Conservation (phyloP, 1,140 invertebrate genomes). For the Archivesica marissinica region DNA sequence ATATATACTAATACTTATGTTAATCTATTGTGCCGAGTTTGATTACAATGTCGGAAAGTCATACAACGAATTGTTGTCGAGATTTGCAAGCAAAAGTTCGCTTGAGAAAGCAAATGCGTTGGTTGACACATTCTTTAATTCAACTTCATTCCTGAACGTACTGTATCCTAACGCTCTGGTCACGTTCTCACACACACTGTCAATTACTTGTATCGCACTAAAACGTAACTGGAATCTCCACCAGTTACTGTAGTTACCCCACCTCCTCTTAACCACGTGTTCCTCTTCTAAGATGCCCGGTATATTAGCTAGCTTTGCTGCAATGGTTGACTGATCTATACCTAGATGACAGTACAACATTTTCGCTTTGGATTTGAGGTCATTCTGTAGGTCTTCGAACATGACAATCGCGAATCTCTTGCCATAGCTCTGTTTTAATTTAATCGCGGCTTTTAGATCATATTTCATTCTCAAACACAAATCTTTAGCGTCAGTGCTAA, state of each 20-base stretch:
- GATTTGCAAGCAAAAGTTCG: not conserved
- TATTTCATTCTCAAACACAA: conserved; percentile 18
- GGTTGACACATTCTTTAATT: not conserved
- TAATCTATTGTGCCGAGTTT: no score
- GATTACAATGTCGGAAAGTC: not conserved
- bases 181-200: not conserved
- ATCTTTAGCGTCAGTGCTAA: not conserved
- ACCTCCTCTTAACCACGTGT: not conserved
- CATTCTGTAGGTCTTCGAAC: conserved; percentile 20
- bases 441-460: not conserved
- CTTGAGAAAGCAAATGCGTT: not conserved
- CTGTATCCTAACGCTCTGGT: conserved; percentile 7
- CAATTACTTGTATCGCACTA: not conserved
- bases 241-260: not conserved
- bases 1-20: no score
- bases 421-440: conserved; percentile 29
- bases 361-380: not conserved
- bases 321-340: not conserved
- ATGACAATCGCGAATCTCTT: conserved; percentile 8
- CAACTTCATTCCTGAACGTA: not conserved
- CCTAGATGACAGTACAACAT: conserved; percentile 21
- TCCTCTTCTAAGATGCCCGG: not conserved
- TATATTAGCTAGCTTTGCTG: not conserved
- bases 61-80: not conserved
- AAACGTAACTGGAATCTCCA: not conserved